Percentiles rank a stretch among this genome's conserved stretches.
These are phyloP conservation scores for Stenchaetothrips biformis DNA, from an alignment of 2,888 invertebrate species.

Conservation along the genomic window DNA sequence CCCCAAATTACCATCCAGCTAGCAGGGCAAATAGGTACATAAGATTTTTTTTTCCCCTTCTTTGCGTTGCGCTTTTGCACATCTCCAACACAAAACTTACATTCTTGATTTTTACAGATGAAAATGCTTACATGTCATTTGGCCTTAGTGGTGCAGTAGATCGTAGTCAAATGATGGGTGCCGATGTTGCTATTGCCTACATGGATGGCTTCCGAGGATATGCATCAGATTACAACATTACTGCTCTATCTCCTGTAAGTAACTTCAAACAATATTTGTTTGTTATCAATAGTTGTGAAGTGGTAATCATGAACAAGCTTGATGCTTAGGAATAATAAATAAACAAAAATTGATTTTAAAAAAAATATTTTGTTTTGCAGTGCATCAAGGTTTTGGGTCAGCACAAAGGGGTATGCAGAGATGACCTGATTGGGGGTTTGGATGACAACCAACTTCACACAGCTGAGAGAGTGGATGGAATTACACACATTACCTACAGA, in stretches of 20 bases:
- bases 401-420: constrained; percentile 81
- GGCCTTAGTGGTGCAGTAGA: constrained; percentile 73
- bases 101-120: constrained; percentile 40
- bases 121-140: constrained; percentile 82
- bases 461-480: constrained; percentile 64
- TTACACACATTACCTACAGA: constrained; percentile 74
- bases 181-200: constrained; percentile 75
- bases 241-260: constrained; percentile 71
- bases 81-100: background rate
- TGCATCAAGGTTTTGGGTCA: constrained; percentile 81
- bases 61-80: background rate
- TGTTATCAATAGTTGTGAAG: background rate
- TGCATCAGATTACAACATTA: constrained; percentile 79
- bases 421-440: constrained; percentile 72
- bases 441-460: constrained; percentile 78
- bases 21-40: constrained; percentile 63
- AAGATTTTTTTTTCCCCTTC: background rate
- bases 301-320: constrained; percentile 26
- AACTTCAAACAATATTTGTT: background rate
- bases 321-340: background rate
- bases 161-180: constrained; percentile 73
- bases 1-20: constrained; percentile 80
- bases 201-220: constrained; percentile 67
- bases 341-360: background rate
- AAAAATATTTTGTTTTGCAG: constrained; percentile 47